Evolutionary conservation across 2,113 vertebrate species (phyloP).

Genomic region (Pelusios castaneus): DNA sequence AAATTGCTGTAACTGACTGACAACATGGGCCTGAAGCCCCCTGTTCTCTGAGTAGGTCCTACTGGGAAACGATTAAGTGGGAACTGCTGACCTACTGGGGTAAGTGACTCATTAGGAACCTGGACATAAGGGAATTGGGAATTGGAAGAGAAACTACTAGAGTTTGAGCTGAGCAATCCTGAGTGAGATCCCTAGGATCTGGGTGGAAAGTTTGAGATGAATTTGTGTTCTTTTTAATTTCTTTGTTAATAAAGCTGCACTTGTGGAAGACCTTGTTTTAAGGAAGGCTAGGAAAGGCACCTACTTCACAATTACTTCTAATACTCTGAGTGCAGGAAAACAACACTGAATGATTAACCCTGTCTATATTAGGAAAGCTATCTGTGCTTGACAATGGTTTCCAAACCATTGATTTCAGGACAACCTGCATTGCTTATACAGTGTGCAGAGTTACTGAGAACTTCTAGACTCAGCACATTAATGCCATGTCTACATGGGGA

Average conservation of each 20-base stretch:
- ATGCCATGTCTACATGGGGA: background rate
- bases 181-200: background rate
- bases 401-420: background rate
- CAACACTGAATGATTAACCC: background rate
- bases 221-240: background rate
- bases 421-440: background rate
- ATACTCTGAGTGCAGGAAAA: background rate
- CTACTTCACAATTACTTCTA: background rate
- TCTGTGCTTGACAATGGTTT: background rate
- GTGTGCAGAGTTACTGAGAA: background rate
- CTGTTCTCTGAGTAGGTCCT: fast-evolving
- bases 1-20: background rate
- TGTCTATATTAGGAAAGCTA: background rate
- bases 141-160: background rate
- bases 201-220: background rate
- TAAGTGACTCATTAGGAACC: background rate
- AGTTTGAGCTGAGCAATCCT: background rate
- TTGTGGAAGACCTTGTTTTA: background rate
- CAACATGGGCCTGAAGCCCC: fast-evolving
- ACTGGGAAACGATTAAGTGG: background rate
- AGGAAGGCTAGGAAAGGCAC: background rate
- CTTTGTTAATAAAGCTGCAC: background rate
- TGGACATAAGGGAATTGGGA: background rate
- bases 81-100: background rate
- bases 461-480: background rate